A percentile compares a stretch with the other conserved stretches of the same genome.
Evolutionary conservation across 2,888 invertebrate genomes (phyloP).

Genomic region (Pseudolycoriella hygida): DNA sequence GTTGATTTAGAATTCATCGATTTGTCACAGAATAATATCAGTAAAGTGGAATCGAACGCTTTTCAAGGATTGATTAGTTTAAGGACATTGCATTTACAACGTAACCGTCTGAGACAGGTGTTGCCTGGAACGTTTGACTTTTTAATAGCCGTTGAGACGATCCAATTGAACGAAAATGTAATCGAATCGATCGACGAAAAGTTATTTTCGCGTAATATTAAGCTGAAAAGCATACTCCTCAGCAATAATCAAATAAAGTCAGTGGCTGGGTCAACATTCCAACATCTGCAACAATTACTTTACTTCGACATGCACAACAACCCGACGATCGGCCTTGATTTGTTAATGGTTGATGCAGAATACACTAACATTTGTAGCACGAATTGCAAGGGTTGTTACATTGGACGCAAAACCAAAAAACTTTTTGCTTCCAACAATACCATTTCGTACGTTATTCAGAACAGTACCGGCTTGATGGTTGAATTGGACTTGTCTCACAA

Average conservation of each 20-base stretch:
- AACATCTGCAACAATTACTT: not conserved
- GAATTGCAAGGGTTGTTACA: constrained; percentile 1
- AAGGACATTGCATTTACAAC: not conserved
- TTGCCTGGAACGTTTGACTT: not conserved
- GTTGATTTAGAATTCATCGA: not conserved
- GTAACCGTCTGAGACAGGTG: not conserved
- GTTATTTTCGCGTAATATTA: not conserved
- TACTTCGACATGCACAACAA: constrained; percentile 5
- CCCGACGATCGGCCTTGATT: not conserved
- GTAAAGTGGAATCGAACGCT: not conserved
- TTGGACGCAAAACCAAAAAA: constrained; percentile 3
- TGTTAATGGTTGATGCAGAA: constrained; percentile 1
- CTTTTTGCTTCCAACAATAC: constrained; percentile 1
- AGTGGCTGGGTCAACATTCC: constrained; percentile 1
- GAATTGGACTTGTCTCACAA: not conserved
- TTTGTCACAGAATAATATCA: not conserved
- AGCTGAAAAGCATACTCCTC: not conserved
- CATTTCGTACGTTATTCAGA: not conserved
- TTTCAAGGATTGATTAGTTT: not conserved
- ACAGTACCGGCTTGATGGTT: not conserved
- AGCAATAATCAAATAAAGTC: not conserved
- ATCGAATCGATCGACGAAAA: not conserved
- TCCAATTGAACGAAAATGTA: constrained; percentile 1
- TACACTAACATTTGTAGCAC: constrained; percentile 1
- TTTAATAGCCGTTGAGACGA: not conserved